Evolutionary conservation across 2,888 invertebrate genomes (phyloP), one percentile per base, ranked within the genome.

Genomic region (Ethmia dodecea): DNA sequence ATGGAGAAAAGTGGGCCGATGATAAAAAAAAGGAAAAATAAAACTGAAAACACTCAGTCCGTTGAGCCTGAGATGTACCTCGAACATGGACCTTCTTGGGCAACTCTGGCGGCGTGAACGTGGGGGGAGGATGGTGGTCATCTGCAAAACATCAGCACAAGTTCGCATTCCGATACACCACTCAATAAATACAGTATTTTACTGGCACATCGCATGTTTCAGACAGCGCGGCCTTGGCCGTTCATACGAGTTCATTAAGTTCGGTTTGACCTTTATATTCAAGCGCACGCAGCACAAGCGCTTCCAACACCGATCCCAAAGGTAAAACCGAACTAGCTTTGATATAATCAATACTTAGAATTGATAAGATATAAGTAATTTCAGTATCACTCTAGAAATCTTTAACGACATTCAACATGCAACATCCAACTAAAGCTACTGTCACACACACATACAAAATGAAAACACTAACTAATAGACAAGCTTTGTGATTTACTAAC

Each of bases 61-160:
- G 71, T 66, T 72, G 72, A 73, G 75, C 69, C 75, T 75, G 80
- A 80, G 76, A 77, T 81, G 88, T 89, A 95, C 96, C 96, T 95
- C 96, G 92, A 89, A 95, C 93, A 93, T 96, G 96, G 92, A 95
- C 95, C 93, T 95, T 94, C 94, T 97, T 97, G 91, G 96, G 96
- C 91, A 97, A 94, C 94, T 96, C 96, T 92, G 96, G 96, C 91
- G 96, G 96, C 90, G 96, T 97, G 91, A 96, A 96, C 90, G 96
- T 96, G 89, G 96, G 96, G 90, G 95, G 95, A 92, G 95, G 94
- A 90, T 95, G 95, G 92, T 94, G 94, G 90, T 95, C 95, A 94
- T 95, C 95, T 95, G 95, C 90, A 95, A 94, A 92, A 92, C 88
- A 91, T 91, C 89, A 89, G 89, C 89, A 88, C 87, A 88, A 73